These are phyloP conservation scores for Simalia tracyae DNA, from an alignment of 2,797 vertebrate species.

Conservation along the genomic window DNA sequence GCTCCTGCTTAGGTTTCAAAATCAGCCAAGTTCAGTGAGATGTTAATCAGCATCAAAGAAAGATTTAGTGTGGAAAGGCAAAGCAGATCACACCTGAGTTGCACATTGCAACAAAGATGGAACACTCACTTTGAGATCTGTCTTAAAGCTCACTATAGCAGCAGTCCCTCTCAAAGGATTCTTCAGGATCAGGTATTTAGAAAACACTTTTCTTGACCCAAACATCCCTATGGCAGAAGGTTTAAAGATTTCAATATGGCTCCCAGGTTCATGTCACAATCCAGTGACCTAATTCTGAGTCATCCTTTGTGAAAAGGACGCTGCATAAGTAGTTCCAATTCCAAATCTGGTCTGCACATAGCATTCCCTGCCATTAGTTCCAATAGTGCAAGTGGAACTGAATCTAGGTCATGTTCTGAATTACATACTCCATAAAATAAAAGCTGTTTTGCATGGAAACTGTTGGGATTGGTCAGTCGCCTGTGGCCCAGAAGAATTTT, in stretches of 20 bases:
- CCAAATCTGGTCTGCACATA: background rate
- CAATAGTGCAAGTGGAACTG: background rate
- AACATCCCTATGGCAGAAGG: background rate
- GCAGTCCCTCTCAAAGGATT: background rate
- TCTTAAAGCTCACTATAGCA: background rate
- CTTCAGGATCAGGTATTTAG: background rate
- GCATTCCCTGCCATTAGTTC: background rate
- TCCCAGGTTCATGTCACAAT: rapidly evolving
- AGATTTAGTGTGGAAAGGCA: background rate
- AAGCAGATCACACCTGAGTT: background rate
- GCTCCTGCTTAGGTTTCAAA: background rate
- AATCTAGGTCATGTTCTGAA: background rate
- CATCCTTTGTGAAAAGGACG: background rate
- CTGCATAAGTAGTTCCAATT: background rate
- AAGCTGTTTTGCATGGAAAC: background rate
- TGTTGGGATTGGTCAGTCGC: background rate
- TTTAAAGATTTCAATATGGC: background rate
- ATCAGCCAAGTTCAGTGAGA: background rate
- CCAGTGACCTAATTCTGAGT: background rate
- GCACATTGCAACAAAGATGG: background rate
- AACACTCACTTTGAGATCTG: background rate
- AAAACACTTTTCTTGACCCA: background rate
- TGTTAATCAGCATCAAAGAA: background rate
- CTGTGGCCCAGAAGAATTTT: background rate
- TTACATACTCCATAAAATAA: background rate